A percentile compares a stretch with the other conserved stretches of the same genome.
Evolutionary conservation across 2,113 vertebrate species (phyloP).

Genomic region (Paracanthobrama guichenoti): DNA sequence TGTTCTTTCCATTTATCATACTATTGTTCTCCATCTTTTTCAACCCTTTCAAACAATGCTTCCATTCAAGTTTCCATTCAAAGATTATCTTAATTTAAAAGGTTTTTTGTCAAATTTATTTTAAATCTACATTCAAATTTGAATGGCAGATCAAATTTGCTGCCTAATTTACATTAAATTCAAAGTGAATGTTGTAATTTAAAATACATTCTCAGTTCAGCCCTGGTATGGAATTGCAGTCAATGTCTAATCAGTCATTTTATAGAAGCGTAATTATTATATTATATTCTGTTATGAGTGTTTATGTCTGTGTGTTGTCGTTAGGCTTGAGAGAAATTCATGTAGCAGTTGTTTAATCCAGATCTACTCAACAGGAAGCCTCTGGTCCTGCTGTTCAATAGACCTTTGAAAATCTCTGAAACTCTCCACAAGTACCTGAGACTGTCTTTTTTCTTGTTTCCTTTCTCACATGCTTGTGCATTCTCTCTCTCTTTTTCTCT

Average conservation of each 20-base stretch:
- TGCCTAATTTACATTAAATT: too few species aligned
- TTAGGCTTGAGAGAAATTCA: background rate
- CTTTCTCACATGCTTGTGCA: background rate
- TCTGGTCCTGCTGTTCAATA: constrained; percentile 15
- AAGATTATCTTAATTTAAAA: background rate
- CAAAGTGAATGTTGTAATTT: background rate
- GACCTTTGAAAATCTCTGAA: constrained; percentile 33
- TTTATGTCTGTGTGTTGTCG: constrained; percentile 53
- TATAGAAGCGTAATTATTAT: background rate
- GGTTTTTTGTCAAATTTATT: too few species aligned
- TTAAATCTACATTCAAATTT: too few species aligned
- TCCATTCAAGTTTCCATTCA: background rate
- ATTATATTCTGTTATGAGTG: too few species aligned
- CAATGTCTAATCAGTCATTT: background rate
- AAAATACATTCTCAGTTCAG: too few species aligned
- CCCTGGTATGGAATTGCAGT: background rate
- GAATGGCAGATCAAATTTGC: too few species aligned
- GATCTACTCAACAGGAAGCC: constrained; percentile 21
- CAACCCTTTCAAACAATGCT: background rate
- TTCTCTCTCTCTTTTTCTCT: constrained; percentile 21
- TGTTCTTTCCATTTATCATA: background rate
- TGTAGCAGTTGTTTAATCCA: constrained; percentile 38
- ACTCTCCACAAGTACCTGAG: constrained; percentile 22
- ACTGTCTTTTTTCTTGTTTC: background rate
- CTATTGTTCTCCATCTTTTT: background rate